Conservation (phyloP, 2,797 vertebrate species). For the Lagorchestes hirsutus region DNA sequence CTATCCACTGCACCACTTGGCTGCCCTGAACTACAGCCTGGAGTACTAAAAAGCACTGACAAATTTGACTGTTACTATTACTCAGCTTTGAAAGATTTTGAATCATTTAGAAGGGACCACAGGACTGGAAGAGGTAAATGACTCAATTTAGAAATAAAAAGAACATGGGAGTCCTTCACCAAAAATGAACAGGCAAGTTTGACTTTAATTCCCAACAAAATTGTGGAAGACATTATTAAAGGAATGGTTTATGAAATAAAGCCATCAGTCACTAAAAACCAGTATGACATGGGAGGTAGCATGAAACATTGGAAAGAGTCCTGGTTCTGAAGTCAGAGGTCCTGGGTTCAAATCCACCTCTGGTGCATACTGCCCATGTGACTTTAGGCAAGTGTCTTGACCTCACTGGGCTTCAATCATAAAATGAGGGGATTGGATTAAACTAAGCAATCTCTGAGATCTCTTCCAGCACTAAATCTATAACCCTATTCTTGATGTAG, state of each 20-base stretch:
- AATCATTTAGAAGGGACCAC: background rate
- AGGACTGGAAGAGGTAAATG: background rate
- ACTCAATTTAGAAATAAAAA: background rate
- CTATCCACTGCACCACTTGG: background rate
- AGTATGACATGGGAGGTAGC: background rate
- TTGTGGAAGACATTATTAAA: background rate
- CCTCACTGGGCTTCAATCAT: background rate
- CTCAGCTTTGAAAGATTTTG: background rate
- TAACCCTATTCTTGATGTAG: background rate
- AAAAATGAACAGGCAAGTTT: background rate
- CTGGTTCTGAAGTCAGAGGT: background rate
- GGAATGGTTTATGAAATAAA: background rate
- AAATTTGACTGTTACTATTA: background rate
- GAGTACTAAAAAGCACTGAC: background rate
- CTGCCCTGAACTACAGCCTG: background rate
- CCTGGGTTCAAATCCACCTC: background rate
- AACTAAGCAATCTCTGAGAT: background rate
- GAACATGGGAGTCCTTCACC: background rate
- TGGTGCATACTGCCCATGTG: background rate
- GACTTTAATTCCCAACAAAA: background rate
- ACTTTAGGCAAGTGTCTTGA: background rate
- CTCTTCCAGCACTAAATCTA: background rate
- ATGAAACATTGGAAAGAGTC: background rate
- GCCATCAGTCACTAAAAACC: background rate
- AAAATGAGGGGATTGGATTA: background rate